phyloP scores from a whole-genome alignment of 1,140 invertebrate species.

The Hetaerina americana region DNA sequence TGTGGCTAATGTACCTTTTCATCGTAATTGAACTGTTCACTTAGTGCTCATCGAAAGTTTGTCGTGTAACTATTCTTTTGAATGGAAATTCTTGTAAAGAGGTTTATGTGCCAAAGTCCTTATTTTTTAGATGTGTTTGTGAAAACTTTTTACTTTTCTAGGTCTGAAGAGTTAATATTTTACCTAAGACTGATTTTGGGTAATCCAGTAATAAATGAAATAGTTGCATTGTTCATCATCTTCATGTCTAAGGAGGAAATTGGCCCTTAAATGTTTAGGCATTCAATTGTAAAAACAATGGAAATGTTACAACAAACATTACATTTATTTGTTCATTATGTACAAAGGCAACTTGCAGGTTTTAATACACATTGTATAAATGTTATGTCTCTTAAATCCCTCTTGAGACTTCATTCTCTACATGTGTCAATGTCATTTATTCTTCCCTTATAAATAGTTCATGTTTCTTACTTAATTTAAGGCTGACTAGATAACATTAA shows the following conservation, averaged over 20 bases:
- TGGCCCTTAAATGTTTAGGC: neutral
- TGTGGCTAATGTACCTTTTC: no score
- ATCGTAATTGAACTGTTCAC: no score
- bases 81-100: no score
- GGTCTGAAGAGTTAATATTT: neutral
- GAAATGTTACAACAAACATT: neutral
- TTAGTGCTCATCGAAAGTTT: no score
- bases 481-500: neutral
- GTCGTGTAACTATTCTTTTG: no score
- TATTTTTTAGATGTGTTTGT: neutral
- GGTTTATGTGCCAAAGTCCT: neutral
- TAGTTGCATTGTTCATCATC: neutral
- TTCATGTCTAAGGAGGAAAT: no score
- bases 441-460: neutral
- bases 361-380: constrained; percentile 1
- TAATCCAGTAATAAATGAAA: neutral
- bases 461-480: neutral
- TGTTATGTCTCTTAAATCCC: neutral
- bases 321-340: neutral
- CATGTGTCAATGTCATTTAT: neutral
- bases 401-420: neutral
- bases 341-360: neutral
- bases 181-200: neutral
- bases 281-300: neutral
- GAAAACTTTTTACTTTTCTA: neutral